Base-by-base conservation (phyloP, 2,113 vertebrate species). In the Leptodactylus fuscus region DNA sequence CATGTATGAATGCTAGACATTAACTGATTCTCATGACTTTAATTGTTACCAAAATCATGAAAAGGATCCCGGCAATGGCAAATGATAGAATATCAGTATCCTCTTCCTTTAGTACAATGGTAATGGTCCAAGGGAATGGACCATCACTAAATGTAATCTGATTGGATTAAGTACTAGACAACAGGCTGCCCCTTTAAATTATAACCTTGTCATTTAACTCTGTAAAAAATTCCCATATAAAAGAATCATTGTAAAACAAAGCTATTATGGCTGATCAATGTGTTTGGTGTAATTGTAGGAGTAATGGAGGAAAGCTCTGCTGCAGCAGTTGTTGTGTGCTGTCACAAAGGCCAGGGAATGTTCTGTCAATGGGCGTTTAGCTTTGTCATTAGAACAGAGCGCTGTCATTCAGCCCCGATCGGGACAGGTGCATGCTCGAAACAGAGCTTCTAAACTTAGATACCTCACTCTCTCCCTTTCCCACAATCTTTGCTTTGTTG, bases 321-420 rank as follows among this genome's bases (percentile, higher is more conserved):
- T 32, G 4, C 29, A 13, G 73, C 82, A 85, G 74, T 62, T 85
- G 82, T 78, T 78, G 29, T 77, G 22, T 53, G 34, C 34, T 55
- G 69, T 85, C 44, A 76, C 74, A 85, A 85, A 65, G 78, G 69
- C 24, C 82, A 38, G 27, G 44, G 73, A 67, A 77, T 85, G 44
- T 83, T 83, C 71, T 78, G 82, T 85, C 73, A 36, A 10, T 78
- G 74, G 29, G 81, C 49, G 18, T 36, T 77, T 12, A 85, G 58
- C 20, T 65, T 67, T 67, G 41, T 34, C 70, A 58, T 27, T 83
- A 53, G 32, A 27, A 24, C 22, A 60, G 46, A 53, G 51, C 36
- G 18, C 27, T 29, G 24, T 75, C 49, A 55, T 62, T 24, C 69
- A 60, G 5, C 70, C 36, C 70, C 20, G 1, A 44, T 9, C 15